Conservation (phyloP, 2,113 vertebrate species). For the Esox niger region DNA sequence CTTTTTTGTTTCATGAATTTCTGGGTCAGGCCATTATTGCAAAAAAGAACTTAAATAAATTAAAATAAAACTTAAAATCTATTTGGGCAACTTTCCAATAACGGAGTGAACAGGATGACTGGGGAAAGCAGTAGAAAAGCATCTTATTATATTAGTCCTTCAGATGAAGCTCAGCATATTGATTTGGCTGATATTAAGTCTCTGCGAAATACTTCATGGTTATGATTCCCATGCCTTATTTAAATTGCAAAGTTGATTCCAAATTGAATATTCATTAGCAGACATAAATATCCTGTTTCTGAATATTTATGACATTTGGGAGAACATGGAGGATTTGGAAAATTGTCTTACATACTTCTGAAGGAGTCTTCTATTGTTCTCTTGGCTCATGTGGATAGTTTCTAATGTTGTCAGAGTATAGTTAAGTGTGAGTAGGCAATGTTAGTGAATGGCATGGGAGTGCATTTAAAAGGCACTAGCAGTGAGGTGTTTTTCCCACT, state of each 20-base stretch:
- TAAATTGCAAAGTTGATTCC: conserved; percentile 41
- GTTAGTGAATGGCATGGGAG: neutral
- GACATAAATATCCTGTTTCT: conserved; percentile 43
- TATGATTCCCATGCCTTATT: conserved; percentile 32
- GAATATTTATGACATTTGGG: conserved; percentile 58
- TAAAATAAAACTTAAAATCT: conserved; percentile 7
- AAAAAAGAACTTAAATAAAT: too few relatives aligned
- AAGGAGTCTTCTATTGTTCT: neutral
- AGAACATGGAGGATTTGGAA: conserved; percentile 30
- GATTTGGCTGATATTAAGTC: neutral
- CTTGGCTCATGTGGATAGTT: neutral
- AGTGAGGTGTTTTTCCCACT: neutral
- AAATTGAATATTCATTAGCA: conserved; percentile 50
- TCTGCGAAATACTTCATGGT: conserved; percentile 15
- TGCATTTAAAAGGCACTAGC: neutral
- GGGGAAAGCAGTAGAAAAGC: conserved; percentile 1
- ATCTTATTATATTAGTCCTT: conserved; percentile 34
- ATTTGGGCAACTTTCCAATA: neutral
- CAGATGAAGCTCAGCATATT: conserved; percentile 15
- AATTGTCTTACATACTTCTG: neutral
- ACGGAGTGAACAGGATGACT: neutral
- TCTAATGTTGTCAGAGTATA: neutral
- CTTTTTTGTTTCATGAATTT: neutral
- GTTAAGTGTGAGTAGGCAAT: neutral
- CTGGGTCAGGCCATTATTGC: too few relatives aligned